Conservation (phyloP, 1,140 invertebrate genomes). For the Diorhabda elongata region DNA sequence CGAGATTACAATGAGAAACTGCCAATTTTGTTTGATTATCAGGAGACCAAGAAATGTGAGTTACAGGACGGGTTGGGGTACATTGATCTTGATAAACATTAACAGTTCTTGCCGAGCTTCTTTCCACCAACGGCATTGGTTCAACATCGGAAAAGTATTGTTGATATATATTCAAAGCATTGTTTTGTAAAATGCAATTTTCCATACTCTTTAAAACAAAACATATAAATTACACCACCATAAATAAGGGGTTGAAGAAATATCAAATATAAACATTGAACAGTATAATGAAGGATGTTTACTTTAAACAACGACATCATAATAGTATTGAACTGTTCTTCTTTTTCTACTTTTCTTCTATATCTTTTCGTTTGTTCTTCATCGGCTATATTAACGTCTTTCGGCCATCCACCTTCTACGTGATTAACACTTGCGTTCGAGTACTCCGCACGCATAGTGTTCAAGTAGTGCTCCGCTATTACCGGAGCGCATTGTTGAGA, state of each 20-base stretch:
- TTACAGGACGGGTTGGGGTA: slow-evolving; percentile 69
- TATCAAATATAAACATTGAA: background rate
- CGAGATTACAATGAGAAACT: slow-evolving; percentile 81
- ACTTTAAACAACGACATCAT: slow-evolving; percentile 71
- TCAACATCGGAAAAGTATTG: slow-evolving; percentile 76
- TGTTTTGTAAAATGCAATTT: slow-evolving; percentile 86
- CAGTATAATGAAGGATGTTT: slow-evolving; percentile 12
- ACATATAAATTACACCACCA: background rate
- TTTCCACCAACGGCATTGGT: slow-evolving; percentile 60
- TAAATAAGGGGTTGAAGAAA: background rate
- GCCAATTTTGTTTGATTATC: slow-evolving; percentile 79
- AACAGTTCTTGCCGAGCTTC: slow-evolving; percentile 71
- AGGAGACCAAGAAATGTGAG: slow-evolving; percentile 85
- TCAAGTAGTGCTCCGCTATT: slow-evolving; percentile 51
- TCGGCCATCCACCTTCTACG: slow-evolving; percentile 94
- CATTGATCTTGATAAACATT: slow-evolving; percentile 73
- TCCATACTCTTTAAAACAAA: slow-evolving; percentile 67
- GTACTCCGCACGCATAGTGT: slow-evolving; percentile 73
- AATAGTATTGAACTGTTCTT: slow-evolving; percentile 84
- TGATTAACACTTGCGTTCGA: slow-evolving; percentile 74
- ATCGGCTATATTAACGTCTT: slow-evolving; percentile 88
- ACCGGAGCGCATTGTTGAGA: slow-evolving; percentile 53
- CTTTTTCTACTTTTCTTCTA: slow-evolving; percentile 92
- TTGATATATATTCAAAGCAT: slow-evolving; percentile 88
- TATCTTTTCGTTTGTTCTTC: slow-evolving; percentile 83